Conservation (phyloP, 1,140 invertebrate species). For the Euschistus heros region DNA sequence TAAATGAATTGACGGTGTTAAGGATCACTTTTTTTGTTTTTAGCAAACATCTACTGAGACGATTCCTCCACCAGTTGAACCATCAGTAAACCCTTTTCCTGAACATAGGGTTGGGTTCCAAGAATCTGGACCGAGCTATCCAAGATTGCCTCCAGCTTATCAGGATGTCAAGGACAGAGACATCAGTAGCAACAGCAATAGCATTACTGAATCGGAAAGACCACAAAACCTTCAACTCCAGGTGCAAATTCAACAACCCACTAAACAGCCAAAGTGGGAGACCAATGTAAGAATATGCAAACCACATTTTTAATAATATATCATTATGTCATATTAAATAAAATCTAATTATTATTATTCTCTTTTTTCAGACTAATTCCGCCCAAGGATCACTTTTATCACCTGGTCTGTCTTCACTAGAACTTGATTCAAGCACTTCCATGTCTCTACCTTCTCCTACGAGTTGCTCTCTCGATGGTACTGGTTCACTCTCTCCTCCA, state of each 20-base stretch:
- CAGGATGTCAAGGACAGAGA: constrained; percentile 38
- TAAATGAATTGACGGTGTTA: background rate
- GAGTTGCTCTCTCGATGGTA: constrained; percentile 54
- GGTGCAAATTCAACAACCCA: constrained; percentile 47
- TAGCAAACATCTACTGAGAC: constrained; percentile 27
- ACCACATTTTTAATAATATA: background rate
- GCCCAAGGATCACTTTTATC: constrained; percentile 46
- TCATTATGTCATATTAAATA: no score
- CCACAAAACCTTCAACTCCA: constrained; percentile 52
- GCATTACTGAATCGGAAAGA: constrained; percentile 32
- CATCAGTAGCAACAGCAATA: constrained; percentile 33
- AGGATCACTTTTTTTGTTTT: constrained; percentile 8
- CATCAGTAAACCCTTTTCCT: constrained; percentile 53
- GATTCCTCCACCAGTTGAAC: constrained; percentile 48
- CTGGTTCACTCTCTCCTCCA: constrained; percentile 37
- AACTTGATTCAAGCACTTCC: constrained; percentile 63
- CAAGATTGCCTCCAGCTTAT: constrained; percentile 27
- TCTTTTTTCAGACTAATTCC: constrained; percentile 9
- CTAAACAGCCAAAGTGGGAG: constrained; percentile 23
- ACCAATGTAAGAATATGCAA: constrained; percentile 3
- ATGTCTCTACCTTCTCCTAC: constrained; percentile 65
- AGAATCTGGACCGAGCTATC: constrained; percentile 32
- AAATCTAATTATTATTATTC: background rate
- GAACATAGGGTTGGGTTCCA: constrained; percentile 41
- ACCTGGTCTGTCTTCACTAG: constrained; percentile 57